phyloP scores from a whole-genome alignment of 53 echinoderm and acorn worm species.

The Henricia sp. region DNA sequence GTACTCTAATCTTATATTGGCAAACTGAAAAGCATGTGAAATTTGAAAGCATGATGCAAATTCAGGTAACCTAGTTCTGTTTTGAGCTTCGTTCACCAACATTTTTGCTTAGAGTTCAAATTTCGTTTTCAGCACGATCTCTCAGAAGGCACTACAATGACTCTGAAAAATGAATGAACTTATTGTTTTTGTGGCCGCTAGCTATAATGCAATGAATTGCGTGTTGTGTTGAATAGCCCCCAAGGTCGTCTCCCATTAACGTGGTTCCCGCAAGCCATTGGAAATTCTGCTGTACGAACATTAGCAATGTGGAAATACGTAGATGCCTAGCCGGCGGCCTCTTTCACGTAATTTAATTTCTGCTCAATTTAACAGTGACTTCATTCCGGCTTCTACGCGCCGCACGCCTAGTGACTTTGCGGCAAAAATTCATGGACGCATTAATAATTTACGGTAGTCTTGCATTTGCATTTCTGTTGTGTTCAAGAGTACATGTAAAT shows the following conservation, averaged over 20 bases:
- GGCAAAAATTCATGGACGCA: too few relatives aligned
- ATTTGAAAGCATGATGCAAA: too few relatives aligned
- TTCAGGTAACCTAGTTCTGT: too few relatives aligned
- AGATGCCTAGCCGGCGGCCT: not conserved
- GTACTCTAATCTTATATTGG: too few relatives aligned
- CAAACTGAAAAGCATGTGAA: too few relatives aligned
- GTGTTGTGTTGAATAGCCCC: not conserved
- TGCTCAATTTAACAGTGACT: conserved; percentile 26
- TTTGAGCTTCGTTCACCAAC: too few relatives aligned
- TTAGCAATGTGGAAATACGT: not conserved
- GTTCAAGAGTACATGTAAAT: too few relatives aligned
- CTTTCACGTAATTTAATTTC: conserved; percentile 27
- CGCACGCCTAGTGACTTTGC: too few relatives aligned
- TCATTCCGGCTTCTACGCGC: too few relatives aligned
- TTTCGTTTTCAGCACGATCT: not conserved
- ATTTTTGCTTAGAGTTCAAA: not conserved
- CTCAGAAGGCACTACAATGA: not conserved
- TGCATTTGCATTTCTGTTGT: too few relatives aligned
- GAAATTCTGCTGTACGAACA: not conserved
- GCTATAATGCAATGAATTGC: not conserved
- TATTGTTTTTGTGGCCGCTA: not conserved
- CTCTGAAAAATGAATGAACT: not conserved
- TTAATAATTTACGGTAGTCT: too few relatives aligned
- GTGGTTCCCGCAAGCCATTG: not conserved
- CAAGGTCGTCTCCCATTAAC: conserved; percentile 1